Evolutionary conservation across 1,140 invertebrate species (phyloP).

Genomic region (Philotrypesis tridentata): DNA sequence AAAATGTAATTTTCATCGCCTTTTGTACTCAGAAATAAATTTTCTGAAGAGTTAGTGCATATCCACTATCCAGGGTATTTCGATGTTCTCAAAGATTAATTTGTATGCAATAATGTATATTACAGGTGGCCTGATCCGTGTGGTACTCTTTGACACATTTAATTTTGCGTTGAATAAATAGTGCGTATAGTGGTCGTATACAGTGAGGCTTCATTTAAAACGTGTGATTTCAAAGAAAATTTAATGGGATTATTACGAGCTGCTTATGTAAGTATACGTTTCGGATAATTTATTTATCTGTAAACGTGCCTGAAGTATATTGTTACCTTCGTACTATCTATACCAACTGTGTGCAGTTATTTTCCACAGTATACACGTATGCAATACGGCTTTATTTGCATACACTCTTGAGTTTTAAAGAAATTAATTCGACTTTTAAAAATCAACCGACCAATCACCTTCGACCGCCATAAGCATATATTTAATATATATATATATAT

Average conservation of each 20-base stretch:
- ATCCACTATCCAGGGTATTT: too few species aligned
- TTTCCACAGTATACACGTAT: not conserved
- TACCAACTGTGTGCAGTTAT: not conserved
- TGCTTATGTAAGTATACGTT: not conserved
- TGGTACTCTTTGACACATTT: constrained; percentile 23
- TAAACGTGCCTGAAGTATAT: not conserved
- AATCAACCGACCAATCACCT: too few species aligned
- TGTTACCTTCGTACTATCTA: not conserved
- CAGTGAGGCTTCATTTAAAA: constrained; percentile 3
- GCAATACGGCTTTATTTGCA: not conserved
- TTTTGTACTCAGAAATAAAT: too few species aligned
- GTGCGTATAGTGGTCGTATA: constrained; percentile 7
- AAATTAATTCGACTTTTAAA: not conserved
- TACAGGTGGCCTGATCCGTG: not conserved
- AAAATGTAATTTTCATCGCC: too few species aligned
- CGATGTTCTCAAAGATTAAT: not conserved
- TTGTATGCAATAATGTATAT: too few species aligned
- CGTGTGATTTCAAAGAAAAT: not conserved
- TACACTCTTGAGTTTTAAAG: not conserved
- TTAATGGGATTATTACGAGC: constrained; percentile 12
- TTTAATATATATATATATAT: too few species aligned
- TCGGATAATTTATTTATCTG: too few species aligned
- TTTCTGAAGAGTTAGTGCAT: too few species aligned
- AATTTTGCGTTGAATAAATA: constrained; percentile 34
- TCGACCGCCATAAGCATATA: too few species aligned